Evolutionary conservation across 2,113 vertebrate species (phyloP).

Genomic region (Oryctolagus cuniculus): mOryCun1.1 NC_091438.1:56388501-56389000

Average conservation of each 20-base stretch:
- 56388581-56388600: conserved; percentile 7
- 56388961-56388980: not conserved
- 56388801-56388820: not conserved
- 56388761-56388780: not conserved
- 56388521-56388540: not conserved
- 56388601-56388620: not conserved
- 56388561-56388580: conserved; percentile 19
- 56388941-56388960: conserved; percentile 35
- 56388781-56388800: conserved; percentile 21
- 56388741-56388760: not conserved
- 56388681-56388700: not conserved
- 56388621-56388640: conserved; percentile 9
- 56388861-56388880: conserved; percentile 16
- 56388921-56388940: not conserved
- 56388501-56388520: no score
- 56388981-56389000: not conserved
- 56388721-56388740: not conserved
- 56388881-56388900: not conserved
- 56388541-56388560: not conserved
- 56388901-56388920: not conserved
- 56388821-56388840: no score
- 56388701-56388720: not conserved
- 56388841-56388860: conserved; percentile 8
- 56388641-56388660: not conserved
- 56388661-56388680: not conserved